A percentile compares a stretch with the other conserved stretches of the same genome.
These are phyloP conservation scores for Acrocera orbiculus DNA, from an alignment of 2,888 invertebrate species.

Conservation along the genomic window DNA sequence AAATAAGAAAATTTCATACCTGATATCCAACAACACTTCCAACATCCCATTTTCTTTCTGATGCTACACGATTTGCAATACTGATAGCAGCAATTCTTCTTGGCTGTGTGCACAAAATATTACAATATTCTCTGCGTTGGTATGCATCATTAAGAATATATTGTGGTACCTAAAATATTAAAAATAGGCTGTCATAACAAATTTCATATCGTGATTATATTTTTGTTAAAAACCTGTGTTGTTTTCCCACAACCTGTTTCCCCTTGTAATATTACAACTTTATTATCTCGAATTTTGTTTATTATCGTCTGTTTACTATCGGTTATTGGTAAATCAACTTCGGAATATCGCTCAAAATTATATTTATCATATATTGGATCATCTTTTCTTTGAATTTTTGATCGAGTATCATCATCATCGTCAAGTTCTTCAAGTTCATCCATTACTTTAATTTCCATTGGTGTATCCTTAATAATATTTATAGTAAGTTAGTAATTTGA, in stretches of 20 bases:
- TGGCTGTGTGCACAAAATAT: slow-evolving; percentile 86
- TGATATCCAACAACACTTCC: slow-evolving; percentile 80
- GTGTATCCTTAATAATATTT: not conserved
- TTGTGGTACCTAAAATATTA: slow-evolving; percentile 51
- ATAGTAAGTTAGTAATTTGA: slow-evolving; percentile 5
- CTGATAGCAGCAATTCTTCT: slow-evolving; percentile 84
- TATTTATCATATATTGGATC: slow-evolving; percentile 21
- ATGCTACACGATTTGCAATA: slow-evolving; percentile 66
- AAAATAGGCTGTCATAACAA: not conserved
- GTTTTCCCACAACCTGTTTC: slow-evolving; percentile 93
- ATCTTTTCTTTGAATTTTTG: slow-evolving; percentile 14
- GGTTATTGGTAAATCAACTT: slow-evolving; percentile 23
- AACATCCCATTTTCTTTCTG: slow-evolving; percentile 65
- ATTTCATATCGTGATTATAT: not conserved
- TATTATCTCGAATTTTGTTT: slow-evolving; percentile 36
- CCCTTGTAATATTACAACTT: slow-evolving; percentile 73
- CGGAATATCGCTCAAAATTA: slow-evolving; percentile 20
- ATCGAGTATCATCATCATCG: slow-evolving; percentile 9
- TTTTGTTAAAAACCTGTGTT: slow-evolving; percentile 36
- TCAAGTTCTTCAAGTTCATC: slow-evolving; percentile 12
- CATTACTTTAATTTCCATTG: slow-evolving; percentile 19
- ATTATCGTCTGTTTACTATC: slow-evolving; percentile 40
- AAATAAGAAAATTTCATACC: slow-evolving; percentile 34
- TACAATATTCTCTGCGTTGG: slow-evolving; percentile 46
- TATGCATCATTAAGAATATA: slow-evolving; percentile 71